A percentile compares a stretch with the other conserved stretches of the same genome.
phyloP scores from a whole-genome alignment of 2,888 invertebrate species.

The Rhingia campestris region DNA sequence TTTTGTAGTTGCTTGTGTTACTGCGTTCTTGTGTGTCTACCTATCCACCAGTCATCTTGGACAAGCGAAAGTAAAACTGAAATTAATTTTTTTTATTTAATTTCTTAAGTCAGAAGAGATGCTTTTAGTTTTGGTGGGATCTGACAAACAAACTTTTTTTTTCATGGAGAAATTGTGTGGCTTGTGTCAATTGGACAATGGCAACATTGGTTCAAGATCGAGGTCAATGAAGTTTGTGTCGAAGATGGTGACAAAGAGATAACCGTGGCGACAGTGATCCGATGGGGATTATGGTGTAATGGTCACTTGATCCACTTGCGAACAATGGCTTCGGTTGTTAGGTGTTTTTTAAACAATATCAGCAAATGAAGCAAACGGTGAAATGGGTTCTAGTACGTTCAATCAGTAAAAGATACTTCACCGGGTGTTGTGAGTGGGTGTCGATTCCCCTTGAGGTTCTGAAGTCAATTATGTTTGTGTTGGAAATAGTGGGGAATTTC shows the following conservation, averaged over 20 bases:
- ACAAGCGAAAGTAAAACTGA: slow-evolving; percentile 68
- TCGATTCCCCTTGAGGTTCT: background rate
- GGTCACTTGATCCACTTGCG: background rate
- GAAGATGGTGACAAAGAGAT: background rate
- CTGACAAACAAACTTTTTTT: background rate
- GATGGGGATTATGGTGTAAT: background rate
- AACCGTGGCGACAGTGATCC: background rate
- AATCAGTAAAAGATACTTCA: background rate
- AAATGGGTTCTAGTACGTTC: background rate
- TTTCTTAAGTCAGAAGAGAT: background rate
- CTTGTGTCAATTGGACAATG: slow-evolving; percentile 20
- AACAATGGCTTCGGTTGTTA: background rate
- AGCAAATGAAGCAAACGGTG: background rate
- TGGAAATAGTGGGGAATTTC: background rate
- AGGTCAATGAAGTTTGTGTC: slow-evolving; percentile 45
- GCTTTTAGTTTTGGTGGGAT: slow-evolving; percentile 7
- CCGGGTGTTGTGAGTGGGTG: background rate
- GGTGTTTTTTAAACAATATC: background rate
- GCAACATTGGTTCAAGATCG: slow-evolving; percentile 61
- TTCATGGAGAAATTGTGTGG: slow-evolving; percentile 30
- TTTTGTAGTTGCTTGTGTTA: slow-evolving; percentile 11
- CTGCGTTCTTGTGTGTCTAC: slow-evolving; percentile 19
- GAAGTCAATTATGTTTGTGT: background rate
- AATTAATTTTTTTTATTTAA: slow-evolving; percentile 26
- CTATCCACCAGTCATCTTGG: slow-evolving; percentile 20